These are phyloP conservation scores for Parauchenoglanis ngamensis DNA, from an alignment of 2,797 vertebrate genomes.

Conservation along the genomic window DNA sequence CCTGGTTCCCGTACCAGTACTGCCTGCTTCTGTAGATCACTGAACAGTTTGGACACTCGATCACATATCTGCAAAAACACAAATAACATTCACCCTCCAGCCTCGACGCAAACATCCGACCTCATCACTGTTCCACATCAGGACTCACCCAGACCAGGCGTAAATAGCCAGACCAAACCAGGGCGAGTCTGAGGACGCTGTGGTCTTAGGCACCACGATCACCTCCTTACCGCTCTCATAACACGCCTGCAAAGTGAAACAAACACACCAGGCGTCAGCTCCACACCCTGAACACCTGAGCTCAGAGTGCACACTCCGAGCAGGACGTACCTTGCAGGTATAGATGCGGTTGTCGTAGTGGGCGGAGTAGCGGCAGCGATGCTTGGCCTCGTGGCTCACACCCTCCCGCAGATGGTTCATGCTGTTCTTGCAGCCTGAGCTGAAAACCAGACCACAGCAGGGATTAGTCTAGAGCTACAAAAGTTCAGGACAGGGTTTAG, in stretches of 20 bases:
- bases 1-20: constrained; percentile 98
- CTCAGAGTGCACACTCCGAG: neutral
- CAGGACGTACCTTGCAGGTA: constrained; percentile 89
- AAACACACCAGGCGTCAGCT: constrained; percentile 41
- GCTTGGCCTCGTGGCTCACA: constrained; percentile 87
- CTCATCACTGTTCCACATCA: neutral
- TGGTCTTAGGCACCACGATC: constrained; percentile 96
- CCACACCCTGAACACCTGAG: neutral
- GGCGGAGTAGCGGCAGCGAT: constrained; percentile 91
- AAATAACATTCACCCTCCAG: neutral
- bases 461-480: neutral
- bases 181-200: constrained; percentile 96
- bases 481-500: neutral
- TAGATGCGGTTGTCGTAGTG: constrained; percentile 96
- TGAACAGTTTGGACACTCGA: constrained; percentile 94
- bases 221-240: constrained; percentile 97
- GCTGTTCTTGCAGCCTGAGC: constrained; percentile 93
- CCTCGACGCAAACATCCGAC: neutral
- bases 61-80: constrained; percentile 84
- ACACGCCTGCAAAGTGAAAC: constrained; percentile 80
- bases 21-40: constrained; percentile 97
- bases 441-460: constrained; percentile 58
- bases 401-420: constrained; percentile 98
- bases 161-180: constrained; percentile 98
- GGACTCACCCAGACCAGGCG: constrained; percentile 97